phyloP scores from a whole-genome alignment of 1,140 invertebrate genomes.

The Samia ricini region DNA sequence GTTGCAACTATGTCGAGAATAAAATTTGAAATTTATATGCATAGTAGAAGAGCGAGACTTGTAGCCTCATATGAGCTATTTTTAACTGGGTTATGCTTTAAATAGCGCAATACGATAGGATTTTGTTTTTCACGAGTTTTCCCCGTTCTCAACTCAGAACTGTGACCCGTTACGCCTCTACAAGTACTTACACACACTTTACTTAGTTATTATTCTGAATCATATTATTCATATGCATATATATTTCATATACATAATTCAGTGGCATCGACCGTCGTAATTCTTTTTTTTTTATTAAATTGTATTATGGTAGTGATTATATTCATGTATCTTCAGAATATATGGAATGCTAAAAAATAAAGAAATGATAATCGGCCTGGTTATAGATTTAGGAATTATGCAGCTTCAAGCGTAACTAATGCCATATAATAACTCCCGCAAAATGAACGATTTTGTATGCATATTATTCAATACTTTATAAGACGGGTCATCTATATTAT shows the following conservation, averaged over 20 bases:
- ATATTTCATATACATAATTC: background rate
- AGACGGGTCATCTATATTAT: too few species aligned
- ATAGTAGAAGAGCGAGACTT: slow-evolving; percentile 62
- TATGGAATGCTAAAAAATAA: too few species aligned
- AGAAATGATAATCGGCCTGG: too few species aligned
- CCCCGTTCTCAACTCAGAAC: slow-evolving; percentile 61
- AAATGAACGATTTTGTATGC: too few species aligned
- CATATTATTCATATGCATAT: slow-evolving; percentile 30
- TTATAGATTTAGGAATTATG: too few species aligned
- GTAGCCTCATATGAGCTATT: slow-evolving; percentile 72
- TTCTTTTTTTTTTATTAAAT: too few species aligned
- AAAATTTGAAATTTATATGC: slow-evolving; percentile 76
- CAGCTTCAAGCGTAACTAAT: too few species aligned
- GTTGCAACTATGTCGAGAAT: slow-evolving; percentile 69
- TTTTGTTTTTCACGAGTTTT: slow-evolving; percentile 76
- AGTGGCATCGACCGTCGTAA: too few species aligned
- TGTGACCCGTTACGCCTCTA: slow-evolving; percentile 48
- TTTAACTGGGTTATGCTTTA: slow-evolving; percentile 76
- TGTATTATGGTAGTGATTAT: too few species aligned
- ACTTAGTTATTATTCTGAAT: slow-evolving; percentile 45
- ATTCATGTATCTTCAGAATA: too few species aligned
- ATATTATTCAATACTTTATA: too few species aligned
- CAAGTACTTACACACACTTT: slow-evolving; percentile 59
- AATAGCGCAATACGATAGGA: slow-evolving; percentile 76
- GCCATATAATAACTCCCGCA: too few species aligned